Conservation (phyloP, 2,888 invertebrate genomes). For the Eumacrocentrus americanus region DNA sequence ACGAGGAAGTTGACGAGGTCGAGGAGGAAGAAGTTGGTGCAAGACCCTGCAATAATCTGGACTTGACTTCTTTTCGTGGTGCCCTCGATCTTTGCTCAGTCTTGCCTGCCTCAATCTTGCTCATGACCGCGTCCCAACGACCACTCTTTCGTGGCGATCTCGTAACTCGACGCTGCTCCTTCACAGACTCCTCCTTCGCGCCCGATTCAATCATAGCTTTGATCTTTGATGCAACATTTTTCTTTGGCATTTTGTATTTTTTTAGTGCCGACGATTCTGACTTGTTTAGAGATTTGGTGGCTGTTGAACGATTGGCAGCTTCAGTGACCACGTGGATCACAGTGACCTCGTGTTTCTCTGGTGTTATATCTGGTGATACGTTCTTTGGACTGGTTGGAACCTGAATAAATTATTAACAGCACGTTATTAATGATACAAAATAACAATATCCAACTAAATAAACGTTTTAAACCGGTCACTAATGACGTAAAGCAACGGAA, state of each 20-base stretch:
- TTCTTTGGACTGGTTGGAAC: conserved; percentile 38
- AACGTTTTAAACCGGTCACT: too few relatives aligned
- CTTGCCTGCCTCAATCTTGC: conserved; percentile 77
- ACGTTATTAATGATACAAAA: background rate
- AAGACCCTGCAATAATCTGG: conserved; percentile 69
- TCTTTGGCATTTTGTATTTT: conserved; percentile 79
- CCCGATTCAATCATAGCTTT: conserved; percentile 73
- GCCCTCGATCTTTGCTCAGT: conserved; percentile 74
- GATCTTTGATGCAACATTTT: conserved; percentile 77
- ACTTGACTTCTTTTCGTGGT: conserved; percentile 84
- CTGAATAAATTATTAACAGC: conserved; percentile 31
- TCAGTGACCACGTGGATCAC: conserved; percentile 43
- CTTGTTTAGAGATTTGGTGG: conserved; percentile 38
- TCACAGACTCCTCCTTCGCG: conserved; percentile 65
- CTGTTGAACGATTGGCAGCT: conserved; percentile 11
- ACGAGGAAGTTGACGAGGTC: conserved; percentile 39
- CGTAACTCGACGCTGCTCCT: conserved; percentile 66
- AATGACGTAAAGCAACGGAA: too few relatives aligned
- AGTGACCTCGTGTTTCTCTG: conserved; percentile 44
- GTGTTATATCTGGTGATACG: conserved; percentile 42
- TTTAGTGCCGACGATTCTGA: conserved; percentile 61
- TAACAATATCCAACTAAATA: too few relatives aligned
- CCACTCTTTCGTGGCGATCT: conserved; percentile 69
- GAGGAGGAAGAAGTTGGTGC: conserved; percentile 39
- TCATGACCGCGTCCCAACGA: conserved; percentile 85